Base-by-base conservation (phyloP, 2,113 vertebrate genomes). In the Tachycineta bicolor region DNA sequence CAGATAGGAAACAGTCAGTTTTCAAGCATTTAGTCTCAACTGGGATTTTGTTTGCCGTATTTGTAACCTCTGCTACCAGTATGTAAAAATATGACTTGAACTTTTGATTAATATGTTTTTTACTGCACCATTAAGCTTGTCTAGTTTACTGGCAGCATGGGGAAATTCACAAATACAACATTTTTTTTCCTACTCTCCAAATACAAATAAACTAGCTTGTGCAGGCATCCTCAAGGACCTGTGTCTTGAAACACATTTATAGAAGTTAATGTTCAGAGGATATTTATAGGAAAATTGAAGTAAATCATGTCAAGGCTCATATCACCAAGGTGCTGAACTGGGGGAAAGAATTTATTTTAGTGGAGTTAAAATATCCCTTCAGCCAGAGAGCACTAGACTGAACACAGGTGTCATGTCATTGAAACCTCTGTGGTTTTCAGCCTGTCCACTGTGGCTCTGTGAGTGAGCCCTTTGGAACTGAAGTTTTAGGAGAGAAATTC, bases 91-190 rank as follows among this genome's bases (percentile, higher is more conserved):
- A 85, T 74, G 19, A 55, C 50, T 80, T 70, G 70, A 74, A 90
- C 64, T 95, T 93, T 75, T 94, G 89, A 94, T 94, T 86, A 96
- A 92, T 94, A 86, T n/a, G 2, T 59, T 95, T 90, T 95, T 93
- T 93, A 93, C 64, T 83, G 64, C 46, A 73, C 71, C 76, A 93
- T 97, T 93, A 94, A 83, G 47, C 64, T 92, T 92, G 71, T 88
- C 85, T 80, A 65, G 71, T 95, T 95, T 93, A 81, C 86, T 87
- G 70, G 44, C 83, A 92, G 29, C 80, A 41, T 34, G 55, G 89
- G 76, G 39, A 92, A 83, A 95, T 65, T 89, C 86, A 90, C 68
- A 97, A 93, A 81, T 83, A 34, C 1, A 39, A 53, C 55, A 17
- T n/a, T 75, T 88, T 71, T 91, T 91, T 94, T 86, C 44, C 33